Percentiles rank a stretch among this genome's conserved stretches.
Evolutionary conservation across 2,888 invertebrate genomes (phyloP).

Genomic region (Mimas tiliae): DNA sequence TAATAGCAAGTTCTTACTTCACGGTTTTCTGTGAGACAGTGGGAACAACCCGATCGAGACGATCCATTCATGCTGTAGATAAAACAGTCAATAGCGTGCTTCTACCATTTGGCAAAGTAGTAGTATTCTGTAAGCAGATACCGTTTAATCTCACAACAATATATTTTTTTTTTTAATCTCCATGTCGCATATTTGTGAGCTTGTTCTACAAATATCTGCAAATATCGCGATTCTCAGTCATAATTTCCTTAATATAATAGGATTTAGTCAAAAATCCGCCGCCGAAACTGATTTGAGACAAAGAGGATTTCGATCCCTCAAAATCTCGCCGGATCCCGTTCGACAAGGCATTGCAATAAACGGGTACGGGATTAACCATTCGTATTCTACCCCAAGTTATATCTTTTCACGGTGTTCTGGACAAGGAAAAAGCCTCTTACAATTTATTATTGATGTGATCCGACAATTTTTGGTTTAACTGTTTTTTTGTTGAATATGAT

Average conservation of each 20-base stretch:
- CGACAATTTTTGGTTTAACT: not conserved
- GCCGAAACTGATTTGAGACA: conserved; percentile 24
- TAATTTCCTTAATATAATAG: conserved; percentile 1
- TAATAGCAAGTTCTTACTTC: too few relatives aligned
- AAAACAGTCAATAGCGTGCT: too few relatives aligned
- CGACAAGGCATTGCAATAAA: conserved; percentile 25
- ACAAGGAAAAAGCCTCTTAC: conserved; percentile 14
- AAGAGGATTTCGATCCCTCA: conserved; percentile 24
- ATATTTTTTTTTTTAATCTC: too few relatives aligned
- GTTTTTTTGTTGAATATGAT: not conserved
- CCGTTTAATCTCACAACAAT: too few relatives aligned
- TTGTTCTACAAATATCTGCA: not conserved
- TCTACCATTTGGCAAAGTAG: too few relatives aligned
- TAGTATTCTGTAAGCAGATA: too few relatives aligned
- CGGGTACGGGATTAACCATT: conserved; percentile 24
- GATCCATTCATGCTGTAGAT: too few relatives aligned
- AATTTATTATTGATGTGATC: conserved; percentile 6
- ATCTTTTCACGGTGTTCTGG: conserved; percentile 16
- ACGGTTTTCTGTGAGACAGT: too few relatives aligned
- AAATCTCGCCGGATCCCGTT: conserved; percentile 22
- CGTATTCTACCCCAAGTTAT: conserved; percentile 20
- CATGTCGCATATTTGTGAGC: too few relatives aligned
- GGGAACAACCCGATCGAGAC: too few relatives aligned
- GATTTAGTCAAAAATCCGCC: conserved; percentile 15
- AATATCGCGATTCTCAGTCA: not conserved